These are phyloP conservation scores for Osmerus eperlanus DNA, from an alignment of 2,113 vertebrate species.

Conservation along the genomic window DNA sequence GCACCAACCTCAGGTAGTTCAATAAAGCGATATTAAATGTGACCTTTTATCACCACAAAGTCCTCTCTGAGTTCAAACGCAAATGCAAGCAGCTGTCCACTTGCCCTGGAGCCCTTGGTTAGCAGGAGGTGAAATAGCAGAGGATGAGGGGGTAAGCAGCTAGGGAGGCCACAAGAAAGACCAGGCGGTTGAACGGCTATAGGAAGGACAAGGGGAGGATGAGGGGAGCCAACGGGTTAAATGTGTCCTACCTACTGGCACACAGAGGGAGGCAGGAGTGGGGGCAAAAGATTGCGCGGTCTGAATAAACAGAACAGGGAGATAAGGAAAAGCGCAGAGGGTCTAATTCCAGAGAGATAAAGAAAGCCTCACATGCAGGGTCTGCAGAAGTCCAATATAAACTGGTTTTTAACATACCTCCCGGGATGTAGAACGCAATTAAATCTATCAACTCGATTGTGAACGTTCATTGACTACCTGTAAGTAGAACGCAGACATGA, in stretches of 20 bases:
- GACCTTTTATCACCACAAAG: background rate
- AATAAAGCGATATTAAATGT: background rate
- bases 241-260: conserved; percentile 42
- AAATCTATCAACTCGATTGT: too few species aligned
- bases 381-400: background rate
- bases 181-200: conserved; percentile 9
- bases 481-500: too few species aligned
- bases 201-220: conserved; percentile 37
- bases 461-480: too few species aligned
- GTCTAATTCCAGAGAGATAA: conserved; percentile 79
- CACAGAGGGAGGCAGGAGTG: conserved; percentile 8
- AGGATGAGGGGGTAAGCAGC: background rate
- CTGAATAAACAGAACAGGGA: conserved; percentile 67
- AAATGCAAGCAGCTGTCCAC: too few species aligned
- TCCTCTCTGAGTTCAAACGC: too few species aligned
- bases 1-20: too few species aligned
- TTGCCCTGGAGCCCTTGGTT: too few species aligned
- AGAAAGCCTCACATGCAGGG: conserved; percentile 28
- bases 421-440: too few species aligned
- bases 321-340: conserved; percentile 70
- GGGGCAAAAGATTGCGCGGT: conserved; percentile 63
- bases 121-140: background rate
- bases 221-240: conserved; percentile 62
- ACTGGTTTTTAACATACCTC: too few species aligned
- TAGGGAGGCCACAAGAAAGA: background rate